Base-by-base conservation (phyloP, 2,797 vertebrate species). In the Siniperca obscura region DNA sequence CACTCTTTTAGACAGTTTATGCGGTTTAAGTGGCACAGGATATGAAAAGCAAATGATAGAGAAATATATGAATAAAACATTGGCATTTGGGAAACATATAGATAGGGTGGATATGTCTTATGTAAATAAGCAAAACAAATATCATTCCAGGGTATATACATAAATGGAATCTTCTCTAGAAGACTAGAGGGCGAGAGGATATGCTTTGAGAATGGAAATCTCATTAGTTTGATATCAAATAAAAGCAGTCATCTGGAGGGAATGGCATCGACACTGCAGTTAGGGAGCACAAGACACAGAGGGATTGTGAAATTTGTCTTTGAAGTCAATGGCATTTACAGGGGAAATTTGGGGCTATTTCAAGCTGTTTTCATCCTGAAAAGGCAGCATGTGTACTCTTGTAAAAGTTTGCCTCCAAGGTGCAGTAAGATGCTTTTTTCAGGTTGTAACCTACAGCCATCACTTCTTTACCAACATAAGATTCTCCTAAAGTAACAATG, bases 171-270 rank as follows among this genome's bases (percentile, higher is more conserved):
- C 92, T 89, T 91, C 89, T 85, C 88, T 90, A 90, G 30, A 30
- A 90, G 90, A 91, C 88, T 48, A 62, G 86, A 82, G 78, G 90
- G 90, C 69, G 86, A 81, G 84, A 87, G 87, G 88, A 92, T 91
- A 85, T 90, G 93, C 92, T 91, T 87, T 89, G 90, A 94, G 92
- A 94, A 93, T 86, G 91, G 89, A 94, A 94, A 94, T 95, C 93
- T 94, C 93, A 95, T 95, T 95, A 94, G 94, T 94, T 87, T 93
- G 92, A 94, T 94, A 94, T 95, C 88, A 94, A 95, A 95, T 94
- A 94, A 95, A 94, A 91, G 91, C 90, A 89, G 90, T 93, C 89
- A 92, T 93, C 92, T 92, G 91, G 89, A 94, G 93, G 93, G 93
- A 93, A 92, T 86, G 87, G 89, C 90, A 89, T 56, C 64, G 64